Base-by-base conservation (phyloP, 2,888 invertebrate species). In the Leptinotarsa tumamoca region DNA sequence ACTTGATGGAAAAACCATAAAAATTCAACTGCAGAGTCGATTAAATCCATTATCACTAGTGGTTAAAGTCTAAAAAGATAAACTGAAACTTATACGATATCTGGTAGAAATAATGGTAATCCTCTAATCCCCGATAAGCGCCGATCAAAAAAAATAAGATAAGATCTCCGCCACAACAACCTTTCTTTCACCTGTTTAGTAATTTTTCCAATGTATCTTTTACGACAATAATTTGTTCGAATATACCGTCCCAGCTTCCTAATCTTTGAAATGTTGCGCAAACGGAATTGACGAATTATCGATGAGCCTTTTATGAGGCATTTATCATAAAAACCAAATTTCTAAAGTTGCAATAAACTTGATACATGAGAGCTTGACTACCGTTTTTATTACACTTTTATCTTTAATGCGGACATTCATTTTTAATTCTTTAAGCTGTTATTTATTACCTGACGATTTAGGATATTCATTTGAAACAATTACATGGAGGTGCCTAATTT, bases 351-450 rank as follows among this genome's bases (percentile, higher is more conserved):
- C 72, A 73, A 81, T 81, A 80, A 81, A 58, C 78, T 78, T 68
- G 77, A 80, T 79, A 80, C 79, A 78, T 74, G 78, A 80, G 73
- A 78, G 73, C 71, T 56, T 43, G 66, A 78, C 81, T 81, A 81
- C 80, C 74, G 81, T 81, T 81, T 80, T 80, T 78, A 76, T 74
- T 77, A 71, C 75, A 67, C 68, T 50, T 73, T 80, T 81, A 80
- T 80, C 80, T 79, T 52, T 72, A 75, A 78, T 79, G 67, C 56
- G 58, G 74, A 71, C 74, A 68, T 68, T 74, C 68, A 71, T 68
- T 74, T 71, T 71, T 61, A 74, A 71, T 74, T 71, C 66, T 68
- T 18, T 54, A 68, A 68, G 68, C 68, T 68, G 56, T 75, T 71
- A 68, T 75, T 75, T 75, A 75, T 75, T 71, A 68, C 74, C 33